Evolutionary conservation across 2,888 invertebrate genomes (phyloP), one percentile per base, ranked within the genome.

Genomic region (Lasius platythorax): DNA sequence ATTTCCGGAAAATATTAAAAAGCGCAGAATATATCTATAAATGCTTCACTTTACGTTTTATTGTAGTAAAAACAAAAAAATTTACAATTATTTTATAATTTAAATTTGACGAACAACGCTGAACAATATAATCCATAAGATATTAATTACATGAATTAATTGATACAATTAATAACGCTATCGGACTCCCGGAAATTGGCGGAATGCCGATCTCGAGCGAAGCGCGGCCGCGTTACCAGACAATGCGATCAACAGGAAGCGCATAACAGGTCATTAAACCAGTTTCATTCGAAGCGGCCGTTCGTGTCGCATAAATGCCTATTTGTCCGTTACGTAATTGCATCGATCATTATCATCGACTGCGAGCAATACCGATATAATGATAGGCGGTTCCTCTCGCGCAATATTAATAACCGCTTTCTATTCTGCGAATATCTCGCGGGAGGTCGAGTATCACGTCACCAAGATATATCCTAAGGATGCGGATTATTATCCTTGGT

Each of bases 241-340:
- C 91, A 88, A 91, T 91, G 73, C 85, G 81, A 91, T 90, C 87
- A 87, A 88, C 91, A 91, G 90, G 91, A 91, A 91, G 84, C 81
- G 84, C 74, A 91, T 90, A 91, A 91, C 88, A 86, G 86, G 83
- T 87, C 90, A 90, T 91, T 91, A 91, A 91, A 88, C 91, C 86
- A 91, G 87, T 91, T 90, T 89, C 82, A 84, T 84, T 78, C 85
- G 88, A 85, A 74, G 82, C 68, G 88, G 87, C 86, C 87, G 85
- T 50, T 74, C 66, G 75, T 79, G 87, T 87, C 70, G 79, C 84
- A 81, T 82, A 87, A 85, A 86, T 89, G 83, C 64, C 78, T 81
- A 68, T 87, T 86, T 75, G 70, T 82, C 68, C 85, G 87, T 85
- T 79, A 82, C 81, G 76, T 84, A 86, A 89, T 89, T 90, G 78